Conservation (phyloP, 2,888 invertebrate species). For the Meiosimyza platycephala region DNA sequence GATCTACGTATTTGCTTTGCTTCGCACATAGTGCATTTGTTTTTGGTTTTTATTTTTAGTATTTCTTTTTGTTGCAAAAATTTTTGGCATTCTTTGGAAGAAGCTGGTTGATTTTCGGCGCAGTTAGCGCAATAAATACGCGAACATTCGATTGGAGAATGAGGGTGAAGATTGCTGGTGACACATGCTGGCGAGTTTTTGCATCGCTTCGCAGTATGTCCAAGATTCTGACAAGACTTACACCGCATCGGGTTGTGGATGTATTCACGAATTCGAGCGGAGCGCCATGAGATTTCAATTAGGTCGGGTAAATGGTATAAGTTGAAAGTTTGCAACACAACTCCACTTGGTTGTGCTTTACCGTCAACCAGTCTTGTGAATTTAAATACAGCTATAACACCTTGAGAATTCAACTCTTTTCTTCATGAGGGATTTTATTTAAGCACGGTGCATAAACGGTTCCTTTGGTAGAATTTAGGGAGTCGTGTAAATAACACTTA, state of each 20-base stretch:
- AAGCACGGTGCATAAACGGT: conserved; percentile 37
- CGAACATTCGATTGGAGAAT: no score
- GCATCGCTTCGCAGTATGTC: conserved; percentile 40
- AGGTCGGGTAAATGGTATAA: conserved; percentile 24
- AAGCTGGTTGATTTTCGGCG: no score
- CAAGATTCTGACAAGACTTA: conserved; percentile 38
- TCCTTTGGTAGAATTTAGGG: conserved; percentile 26
- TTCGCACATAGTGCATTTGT: no score
- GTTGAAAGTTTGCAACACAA: no score
- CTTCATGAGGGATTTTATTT: conserved; percentile 25
- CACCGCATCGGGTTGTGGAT: conserved; percentile 41
- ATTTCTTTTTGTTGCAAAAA: no score
- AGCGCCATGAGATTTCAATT: conserved; percentile 36
- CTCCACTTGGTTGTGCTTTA: no score
- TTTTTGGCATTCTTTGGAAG: no score
- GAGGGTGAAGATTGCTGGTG: conserved; percentile 28
- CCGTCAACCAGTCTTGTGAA: not conserved
- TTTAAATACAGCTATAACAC: conserved; percentile 36
- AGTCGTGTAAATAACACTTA: conserved; percentile 23
- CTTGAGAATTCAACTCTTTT: conserved; percentile 37
- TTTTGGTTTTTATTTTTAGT: no score
- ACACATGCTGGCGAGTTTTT: conserved; percentile 35
- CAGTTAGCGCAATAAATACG: no score
- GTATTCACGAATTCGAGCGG: conserved; percentile 34
- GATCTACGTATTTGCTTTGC: no score